These are phyloP conservation scores for Calameuta pallipes DNA, from an alignment of 2,888 invertebrate species.

Conservation along the genomic window DNA sequence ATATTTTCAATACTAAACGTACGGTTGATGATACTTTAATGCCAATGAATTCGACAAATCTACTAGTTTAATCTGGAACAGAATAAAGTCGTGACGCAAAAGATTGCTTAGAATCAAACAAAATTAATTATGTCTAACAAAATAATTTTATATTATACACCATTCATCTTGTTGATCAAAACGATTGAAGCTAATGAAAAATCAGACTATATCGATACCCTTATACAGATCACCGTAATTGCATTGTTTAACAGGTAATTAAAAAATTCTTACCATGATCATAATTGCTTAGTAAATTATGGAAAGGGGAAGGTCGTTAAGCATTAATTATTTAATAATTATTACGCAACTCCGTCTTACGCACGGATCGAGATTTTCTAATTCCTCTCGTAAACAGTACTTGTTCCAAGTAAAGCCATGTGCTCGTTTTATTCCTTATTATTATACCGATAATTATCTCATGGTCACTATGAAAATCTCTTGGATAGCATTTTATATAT, in stretches of 20 bases:
- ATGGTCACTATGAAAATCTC: not conserved
- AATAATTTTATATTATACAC: not conserved
- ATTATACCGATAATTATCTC: not conserved
- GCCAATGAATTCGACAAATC: not conserved
- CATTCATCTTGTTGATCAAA: not conserved
- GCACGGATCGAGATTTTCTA: not conserved
- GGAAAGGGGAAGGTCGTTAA: not conserved
- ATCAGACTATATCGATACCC: not conserved
- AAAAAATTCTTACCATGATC: not conserved
- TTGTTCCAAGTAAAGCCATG: not conserved
- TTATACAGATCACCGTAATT: not conserved
- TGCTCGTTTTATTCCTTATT: not conserved
- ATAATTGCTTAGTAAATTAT: not conserved
- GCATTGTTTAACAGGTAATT: not conserved
- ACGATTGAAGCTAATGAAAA: not conserved
- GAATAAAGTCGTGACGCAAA: not conserved
- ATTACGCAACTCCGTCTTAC: not conserved
- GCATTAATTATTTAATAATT: not conserved
- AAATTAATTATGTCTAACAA: not conserved
- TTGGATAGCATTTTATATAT: not conserved
- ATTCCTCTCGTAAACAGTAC: not conserved
- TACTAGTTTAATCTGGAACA: not conserved
- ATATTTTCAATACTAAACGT: not conserved
- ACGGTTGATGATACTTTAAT: not conserved
- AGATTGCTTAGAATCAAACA: not conserved